Evolutionary conservation across 35 echinoderm and acorn worm genomes (phyloP), one percentile per base, ranked within the genome.

Genomic region (Lytechinus pictus): DNA sequence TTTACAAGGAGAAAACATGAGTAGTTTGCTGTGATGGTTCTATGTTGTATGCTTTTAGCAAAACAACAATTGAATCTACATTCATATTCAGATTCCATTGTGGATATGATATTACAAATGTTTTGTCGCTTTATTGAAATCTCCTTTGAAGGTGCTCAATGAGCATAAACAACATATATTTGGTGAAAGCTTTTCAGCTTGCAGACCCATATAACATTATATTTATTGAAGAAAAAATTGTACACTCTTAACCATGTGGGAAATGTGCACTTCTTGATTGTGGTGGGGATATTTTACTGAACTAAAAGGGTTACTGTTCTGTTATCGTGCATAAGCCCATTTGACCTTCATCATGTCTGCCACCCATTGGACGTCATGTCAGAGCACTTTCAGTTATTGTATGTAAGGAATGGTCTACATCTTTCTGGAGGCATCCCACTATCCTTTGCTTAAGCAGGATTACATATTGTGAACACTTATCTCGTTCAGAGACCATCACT

Each of bases 301-400:
- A 9, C 86, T 16, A 14, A 90, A 54, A 90, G 29, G 29, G 52
- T 52, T 52, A 90, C 29, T 54, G 11, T 44, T 90, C 28, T 54
- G 52, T 90, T 54, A 4, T 51, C 88, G 9, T 54, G 29, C 52
- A 90, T 13, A 51, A 79, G 66, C 66, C 66, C 19, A 79, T n/a
- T 90, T 90, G 88, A 90, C 88, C 88, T 90, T 90, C 88, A 90
- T 44, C 88, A 6, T 90, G 88, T 90, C 12, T 90, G 52, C 88
- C 88, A 90, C 52, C 88, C 88, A 21, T 16, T 54, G 29, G 10
- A 51, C 5, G 28, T 90, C 88, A 52, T 12, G 14, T 33, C 16
- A 12, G 16, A 52, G 52, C 88, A 79, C 66, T 79, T 6, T 28
- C 3, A 90, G 88, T 27, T 5, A 0, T 28, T 90, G 52, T 54